Percentiles rank a stretch among this genome's conserved stretches.
Conservation (phyloP, 2,888 invertebrate species). For the Drosophila engyochracea region DNA sequence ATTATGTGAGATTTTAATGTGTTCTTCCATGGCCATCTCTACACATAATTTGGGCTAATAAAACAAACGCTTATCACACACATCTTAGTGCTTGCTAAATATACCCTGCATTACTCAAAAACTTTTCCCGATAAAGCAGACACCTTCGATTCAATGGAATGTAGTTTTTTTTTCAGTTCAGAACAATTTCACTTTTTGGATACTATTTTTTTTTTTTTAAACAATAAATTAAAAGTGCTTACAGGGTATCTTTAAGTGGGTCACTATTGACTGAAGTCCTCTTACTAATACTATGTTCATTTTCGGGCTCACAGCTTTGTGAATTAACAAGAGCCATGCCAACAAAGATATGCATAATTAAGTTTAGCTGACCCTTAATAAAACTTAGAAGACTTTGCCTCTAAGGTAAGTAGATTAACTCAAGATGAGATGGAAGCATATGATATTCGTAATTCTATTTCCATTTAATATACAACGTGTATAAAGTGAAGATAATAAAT, state of each 20-base stretch:
- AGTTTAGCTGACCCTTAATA: slow-evolving; percentile 35
- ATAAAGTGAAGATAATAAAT: background rate
- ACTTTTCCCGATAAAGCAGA: background rate
- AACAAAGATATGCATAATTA: slow-evolving; percentile 56
- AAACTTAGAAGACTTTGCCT: slow-evolving; percentile 1
- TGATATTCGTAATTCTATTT: slow-evolving; percentile 15
- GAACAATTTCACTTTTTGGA: background rate
- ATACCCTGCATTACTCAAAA: background rate
- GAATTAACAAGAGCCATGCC: slow-evolving; percentile 35
- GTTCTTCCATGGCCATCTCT: slow-evolving; percentile 8
- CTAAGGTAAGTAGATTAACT: slow-evolving; percentile 10
- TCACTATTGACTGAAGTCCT: too few relatives aligned
- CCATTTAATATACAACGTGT: background rate
- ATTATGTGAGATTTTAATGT: slow-evolving; percentile 67
- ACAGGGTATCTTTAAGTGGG: background rate
- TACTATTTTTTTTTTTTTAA: too few relatives aligned
- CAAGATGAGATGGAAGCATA: slow-evolving; percentile 2
- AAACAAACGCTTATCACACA: slow-evolving; percentile 36
- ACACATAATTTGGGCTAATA: slow-evolving; percentile 44
- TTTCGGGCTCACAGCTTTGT: slow-evolving; percentile 16
- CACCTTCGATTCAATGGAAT: background rate
- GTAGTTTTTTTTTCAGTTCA: background rate
- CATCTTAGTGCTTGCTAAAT: background rate
- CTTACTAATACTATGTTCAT: slow-evolving; percentile 1
- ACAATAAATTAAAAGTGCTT: background rate